Base-by-base conservation (phyloP, 2,888 invertebrate species). In the Halictus quadricinctus region DNA sequence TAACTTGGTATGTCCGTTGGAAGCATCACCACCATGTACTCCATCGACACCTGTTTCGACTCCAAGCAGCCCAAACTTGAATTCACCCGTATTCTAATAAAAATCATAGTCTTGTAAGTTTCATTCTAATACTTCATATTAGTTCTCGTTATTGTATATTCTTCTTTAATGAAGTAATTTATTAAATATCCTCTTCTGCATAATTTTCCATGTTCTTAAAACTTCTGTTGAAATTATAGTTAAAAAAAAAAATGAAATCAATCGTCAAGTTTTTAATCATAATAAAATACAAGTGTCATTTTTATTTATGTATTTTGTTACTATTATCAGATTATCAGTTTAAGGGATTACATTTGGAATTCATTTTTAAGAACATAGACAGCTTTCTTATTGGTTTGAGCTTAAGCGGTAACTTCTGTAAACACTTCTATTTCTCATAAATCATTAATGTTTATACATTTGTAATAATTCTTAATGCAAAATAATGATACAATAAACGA, bases 1-100 rank as follows among this genome's bases (percentile, higher is more conserved):
- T 43, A 98, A 98, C 94, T 96, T 98, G 92, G 97, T 99, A 89
- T 98, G 98, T 92, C 98, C 98, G n/a, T 95, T 97, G 92, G 95
- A 95, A 90, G 95, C 95, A 91, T 95, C 95, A 86, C 95, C 95
- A 89, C 93, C 94, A 93, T 93, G 94, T 93, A 94, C 94, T 85
- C 93, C 94, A 90, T 93, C 93, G 89, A 91, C 93, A 84, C 90
- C 94, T 79, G 90, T 93, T 82, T 93, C 94, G 88, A 94, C 92
- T 86, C 93, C 94, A 69, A 92, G 93, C 90, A 94, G 94, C 86
- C 93, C 94, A 93, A 94, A 94, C 91, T 91, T 94, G 90, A 94
- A 94, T 89, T 94, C 94, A 93, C 93, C 94, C 86, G 93, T 93
- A 90, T 91, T 93, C 91, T 94, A 94, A 94, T 91, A 79, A 90